phyloP scores from a whole-genome alignment of 2,797 vertebrate genomes.

The Pagetopsis macropterus region DNA sequence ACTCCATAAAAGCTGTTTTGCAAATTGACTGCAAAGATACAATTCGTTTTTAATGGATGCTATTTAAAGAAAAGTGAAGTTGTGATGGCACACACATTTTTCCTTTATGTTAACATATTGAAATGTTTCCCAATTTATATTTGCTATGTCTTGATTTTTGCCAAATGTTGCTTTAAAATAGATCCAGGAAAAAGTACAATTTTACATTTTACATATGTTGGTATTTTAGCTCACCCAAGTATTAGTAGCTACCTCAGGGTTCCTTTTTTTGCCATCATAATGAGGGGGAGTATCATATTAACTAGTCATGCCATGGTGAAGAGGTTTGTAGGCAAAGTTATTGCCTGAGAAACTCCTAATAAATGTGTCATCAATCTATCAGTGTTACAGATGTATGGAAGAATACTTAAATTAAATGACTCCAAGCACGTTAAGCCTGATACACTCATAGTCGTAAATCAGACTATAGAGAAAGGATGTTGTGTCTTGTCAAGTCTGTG shows the following conservation, averaged over 20 bases:
- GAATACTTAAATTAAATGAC: constrained; percentile 10
- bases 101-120: neutral
- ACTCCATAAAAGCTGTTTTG: constrained; percentile 8
- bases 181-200: neutral
- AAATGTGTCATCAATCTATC: constrained; percentile 25
- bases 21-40: neutral
- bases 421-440: constrained; percentile 11
- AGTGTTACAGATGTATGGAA: neutral
- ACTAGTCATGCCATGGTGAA: neutral
- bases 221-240: neutral
- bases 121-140: neutral
- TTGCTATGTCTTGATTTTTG: neutral
- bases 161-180: neutral
- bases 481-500: constrained; percentile 25
- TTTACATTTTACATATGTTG: neutral
- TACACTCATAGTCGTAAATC: constrained; percentile 16
- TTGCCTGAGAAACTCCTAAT: neutral
- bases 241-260: no score
- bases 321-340: neutral
- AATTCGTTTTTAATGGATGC: neutral
- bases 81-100: neutral
- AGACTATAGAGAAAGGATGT: constrained; percentile 10
- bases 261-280: neutral
- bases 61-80: neutral
- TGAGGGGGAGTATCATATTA: neutral